Evolutionary conservation across 2,797 vertebrate genomes (phyloP).

Genomic region (Nothura maculosa): DNA sequence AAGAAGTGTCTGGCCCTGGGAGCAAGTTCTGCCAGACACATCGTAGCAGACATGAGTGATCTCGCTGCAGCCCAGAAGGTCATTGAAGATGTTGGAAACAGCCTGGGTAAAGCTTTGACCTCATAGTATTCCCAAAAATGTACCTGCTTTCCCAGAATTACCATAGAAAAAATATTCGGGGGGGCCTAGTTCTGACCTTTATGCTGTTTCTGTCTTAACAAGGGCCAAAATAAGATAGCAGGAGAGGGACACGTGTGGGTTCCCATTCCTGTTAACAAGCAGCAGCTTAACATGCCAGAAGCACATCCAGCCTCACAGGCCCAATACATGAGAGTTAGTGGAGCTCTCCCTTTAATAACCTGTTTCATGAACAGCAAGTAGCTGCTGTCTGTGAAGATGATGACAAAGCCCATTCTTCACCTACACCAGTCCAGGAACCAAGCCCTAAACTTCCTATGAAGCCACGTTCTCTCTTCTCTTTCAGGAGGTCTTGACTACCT

Average conservation of each 20-base stretch:
- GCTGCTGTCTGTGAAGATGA: too few relatives aligned
- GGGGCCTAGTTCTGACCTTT: background rate
- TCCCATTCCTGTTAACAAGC: background rate
- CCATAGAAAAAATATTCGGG: background rate
- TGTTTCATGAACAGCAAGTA: background rate
- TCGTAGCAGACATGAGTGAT: slow-evolving; percentile 4
- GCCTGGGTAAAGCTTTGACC: background rate
- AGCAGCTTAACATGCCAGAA: background rate
- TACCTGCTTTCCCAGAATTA: background rate
- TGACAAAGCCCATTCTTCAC: background rate
- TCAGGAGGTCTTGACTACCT: slow-evolving; percentile 46
- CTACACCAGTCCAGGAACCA: background rate
- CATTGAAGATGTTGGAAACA: background rate
- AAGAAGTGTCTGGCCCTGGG: background rate
- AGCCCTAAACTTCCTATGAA: background rate
- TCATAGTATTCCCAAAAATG: background rate
- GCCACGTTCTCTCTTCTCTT: background rate
- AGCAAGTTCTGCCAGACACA: background rate
- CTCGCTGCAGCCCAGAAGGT: slow-evolving; percentile 1
- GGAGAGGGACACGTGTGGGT: background rate
- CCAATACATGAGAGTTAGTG: rapidly evolving
- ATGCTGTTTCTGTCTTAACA: background rate
- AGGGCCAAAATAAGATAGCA: background rate
- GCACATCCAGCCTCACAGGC: background rate
- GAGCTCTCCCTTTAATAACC: background rate